Evolutionary conservation across 2,888 invertebrate genomes (phyloP).

Genomic region (Oxytorus armatus): DNA sequence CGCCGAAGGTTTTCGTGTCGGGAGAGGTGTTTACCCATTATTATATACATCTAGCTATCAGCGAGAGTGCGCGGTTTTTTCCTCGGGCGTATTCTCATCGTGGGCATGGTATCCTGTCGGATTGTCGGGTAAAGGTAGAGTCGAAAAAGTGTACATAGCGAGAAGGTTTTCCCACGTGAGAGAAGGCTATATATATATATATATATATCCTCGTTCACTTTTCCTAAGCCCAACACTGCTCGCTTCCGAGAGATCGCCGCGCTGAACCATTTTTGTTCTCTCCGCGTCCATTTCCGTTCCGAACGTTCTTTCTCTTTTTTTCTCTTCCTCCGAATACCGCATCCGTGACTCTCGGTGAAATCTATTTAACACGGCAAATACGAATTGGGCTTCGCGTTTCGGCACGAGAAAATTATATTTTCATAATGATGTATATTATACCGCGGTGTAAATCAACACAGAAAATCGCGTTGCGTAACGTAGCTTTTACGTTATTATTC

Average conservation of each 20-base stretch:
- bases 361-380: constrained; percentile 7
- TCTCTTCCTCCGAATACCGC: neutral
- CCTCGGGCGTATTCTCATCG: neutral
- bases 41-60: constrained; percentile 74
- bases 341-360: neutral
- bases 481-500: too few relatives aligned
- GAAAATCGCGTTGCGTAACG: neutral
- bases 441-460: neutral
- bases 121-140: neutral
- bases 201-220: constrained; percentile 73
- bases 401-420: neutral
- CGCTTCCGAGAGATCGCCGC: too few relatives aligned
- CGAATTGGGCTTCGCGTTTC: neutral
- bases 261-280: neutral
- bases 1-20: constrained; percentile 66
- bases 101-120: neutral
- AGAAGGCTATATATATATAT: constrained; percentile 41
- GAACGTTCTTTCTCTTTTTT: neutral
- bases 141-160: neutral
- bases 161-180: neutral
- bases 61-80: neutral
- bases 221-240: constrained; percentile 57
- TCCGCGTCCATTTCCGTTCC: neutral
- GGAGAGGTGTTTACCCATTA: constrained; percentile 77
- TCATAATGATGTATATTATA: neutral